These are phyloP conservation scores for Aspidapion aeneum DNA, from an alignment of 2,888 invertebrate genomes.

Conservation along the genomic window DNA sequence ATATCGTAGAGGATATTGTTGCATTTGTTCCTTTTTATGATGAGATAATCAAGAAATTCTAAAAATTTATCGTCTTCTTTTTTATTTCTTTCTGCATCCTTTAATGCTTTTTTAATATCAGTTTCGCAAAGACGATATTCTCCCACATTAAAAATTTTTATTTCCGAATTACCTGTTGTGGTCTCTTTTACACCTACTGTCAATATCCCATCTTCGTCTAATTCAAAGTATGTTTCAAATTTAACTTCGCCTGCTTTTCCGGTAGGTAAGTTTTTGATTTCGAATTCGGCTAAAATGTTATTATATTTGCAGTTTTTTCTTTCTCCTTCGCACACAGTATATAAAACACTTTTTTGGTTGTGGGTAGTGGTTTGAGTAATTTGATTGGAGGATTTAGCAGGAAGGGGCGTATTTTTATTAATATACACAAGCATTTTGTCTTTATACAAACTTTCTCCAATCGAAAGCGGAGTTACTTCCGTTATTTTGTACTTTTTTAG, in stretches of 20 bases:
- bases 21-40: too few species aligned
- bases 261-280: constrained; percentile 19
- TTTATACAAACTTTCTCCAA: constrained; percentile 25
- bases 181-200: constrained; percentile 22
- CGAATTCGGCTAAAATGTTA: constrained; percentile 24
- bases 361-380: constrained; percentile 14
- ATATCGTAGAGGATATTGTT: too few species aligned
- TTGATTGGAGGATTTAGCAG: constrained; percentile 8
- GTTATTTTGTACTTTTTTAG: constrained; percentile 22
- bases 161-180: constrained; percentile 12
- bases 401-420: constrained; percentile 25
- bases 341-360: constrained; percentile 12
- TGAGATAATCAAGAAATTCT: not conserved
- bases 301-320: constrained; percentile 25
- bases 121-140: constrained; percentile 22
- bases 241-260: constrained; percentile 23
- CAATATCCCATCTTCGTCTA: constrained; percentile 28
- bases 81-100: constrained; percentile 20
- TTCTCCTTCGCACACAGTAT: constrained; percentile 28
- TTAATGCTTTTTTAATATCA: constrained; percentile 15
- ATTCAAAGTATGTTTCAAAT: constrained; percentile 17
- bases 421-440: constrained; percentile 26
- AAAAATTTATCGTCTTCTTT: constrained; percentile 21
- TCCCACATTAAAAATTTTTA: constrained; percentile 19
- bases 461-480: constrained; percentile 31